Evolutionary conservation across 2,888 invertebrate species (phyloP).

Genomic region (Mystacides longicornis): DNA sequence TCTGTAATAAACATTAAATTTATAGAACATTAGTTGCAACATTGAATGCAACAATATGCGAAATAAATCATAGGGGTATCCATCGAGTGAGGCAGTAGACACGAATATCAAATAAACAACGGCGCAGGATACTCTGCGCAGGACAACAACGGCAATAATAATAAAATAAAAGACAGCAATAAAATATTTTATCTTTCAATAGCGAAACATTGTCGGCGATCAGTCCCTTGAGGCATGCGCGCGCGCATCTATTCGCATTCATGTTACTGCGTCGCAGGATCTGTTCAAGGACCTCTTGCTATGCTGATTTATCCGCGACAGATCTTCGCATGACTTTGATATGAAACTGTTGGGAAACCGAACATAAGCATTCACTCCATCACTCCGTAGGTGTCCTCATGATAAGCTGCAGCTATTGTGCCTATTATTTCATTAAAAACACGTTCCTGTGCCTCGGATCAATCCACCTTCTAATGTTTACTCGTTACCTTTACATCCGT

Average conservation of each 20-base stretch:
- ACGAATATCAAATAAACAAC: constrained; percentile 1
- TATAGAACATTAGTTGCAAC: neutral
- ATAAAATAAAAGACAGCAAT: neutral
- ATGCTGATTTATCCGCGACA: constrained; percentile 23
- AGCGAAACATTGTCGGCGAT: neutral
- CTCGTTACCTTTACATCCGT: too few species aligned
- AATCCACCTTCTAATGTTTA: too few species aligned
- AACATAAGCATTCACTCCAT: constrained; percentile 8
- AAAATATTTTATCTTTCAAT: constrained; percentile 2
- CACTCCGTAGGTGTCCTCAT: constrained; percentile 13
- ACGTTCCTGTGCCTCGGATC: neutral
- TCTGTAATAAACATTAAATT: neutral
- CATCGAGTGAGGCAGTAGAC: neutral
- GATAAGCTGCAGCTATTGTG: constrained; percentile 4
- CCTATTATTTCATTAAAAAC: neutral
- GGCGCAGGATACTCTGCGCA: neutral
- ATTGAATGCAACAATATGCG: neutral
- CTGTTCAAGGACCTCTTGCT: constrained; percentile 3
- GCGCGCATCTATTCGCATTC: neutral
- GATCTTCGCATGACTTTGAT: constrained; percentile 15
- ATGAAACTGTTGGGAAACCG: constrained; percentile 15
- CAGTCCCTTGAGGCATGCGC: neutral
- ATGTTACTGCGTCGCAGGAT: too few species aligned
- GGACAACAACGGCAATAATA: neutral
- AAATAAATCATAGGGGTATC: neutral